These are phyloP conservation scores for Bhutanitis thaidina DNA, from an alignment of 2,888 invertebrate genomes.

Conservation along the genomic window DNA sequence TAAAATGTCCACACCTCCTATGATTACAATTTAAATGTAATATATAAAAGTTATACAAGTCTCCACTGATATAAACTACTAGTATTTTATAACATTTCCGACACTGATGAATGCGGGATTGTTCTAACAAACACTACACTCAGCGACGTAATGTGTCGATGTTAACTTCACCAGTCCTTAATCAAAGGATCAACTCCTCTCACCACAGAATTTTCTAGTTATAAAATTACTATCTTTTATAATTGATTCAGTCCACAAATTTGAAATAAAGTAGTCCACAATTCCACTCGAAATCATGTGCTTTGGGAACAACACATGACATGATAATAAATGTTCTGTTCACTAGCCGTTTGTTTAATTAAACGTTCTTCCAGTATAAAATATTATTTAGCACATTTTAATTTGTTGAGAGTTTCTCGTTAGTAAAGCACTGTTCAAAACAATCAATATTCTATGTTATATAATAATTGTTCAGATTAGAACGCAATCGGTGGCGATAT, in stretches of 20 bases:
- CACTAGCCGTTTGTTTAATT: slow-evolving; percentile 69
- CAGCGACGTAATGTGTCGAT: slow-evolving; percentile 51
- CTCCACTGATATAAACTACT: slow-evolving; percentile 48
- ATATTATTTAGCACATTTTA: slow-evolving; percentile 76
- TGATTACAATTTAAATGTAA: slow-evolving; percentile 65
- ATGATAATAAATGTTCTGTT: slow-evolving; percentile 69
- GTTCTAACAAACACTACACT: slow-evolving; percentile 57
- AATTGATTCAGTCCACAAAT: slow-evolving; percentile 75
- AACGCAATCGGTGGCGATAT: slow-evolving; percentile 49
- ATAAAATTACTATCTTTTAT: slow-evolving; percentile 72
- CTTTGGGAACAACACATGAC: slow-evolving; percentile 48
- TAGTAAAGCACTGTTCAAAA: slow-evolving; percentile 77
- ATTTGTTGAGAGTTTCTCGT: slow-evolving; percentile 73
- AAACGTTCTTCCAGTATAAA: slow-evolving; percentile 75
- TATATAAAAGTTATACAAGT: slow-evolving; percentile 70
- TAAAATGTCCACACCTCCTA: slow-evolving; percentile 72
- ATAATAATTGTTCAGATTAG: slow-evolving; percentile 67
- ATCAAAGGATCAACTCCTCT: slow-evolving; percentile 74
- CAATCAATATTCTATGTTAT: slow-evolving; percentile 71
- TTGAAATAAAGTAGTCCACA: slow-evolving; percentile 79
- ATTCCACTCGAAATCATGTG: slow-evolving; percentile 60
- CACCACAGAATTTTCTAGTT: slow-evolving; percentile 77
- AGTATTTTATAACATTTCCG: slow-evolving; percentile 43
- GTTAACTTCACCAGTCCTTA: slow-evolving; percentile 64
- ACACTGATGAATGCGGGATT: slow-evolving; percentile 51